Evolutionary conservation across 2,113 vertebrate genomes (phyloP).

Genomic region (Sula dactylatra): DNA sequence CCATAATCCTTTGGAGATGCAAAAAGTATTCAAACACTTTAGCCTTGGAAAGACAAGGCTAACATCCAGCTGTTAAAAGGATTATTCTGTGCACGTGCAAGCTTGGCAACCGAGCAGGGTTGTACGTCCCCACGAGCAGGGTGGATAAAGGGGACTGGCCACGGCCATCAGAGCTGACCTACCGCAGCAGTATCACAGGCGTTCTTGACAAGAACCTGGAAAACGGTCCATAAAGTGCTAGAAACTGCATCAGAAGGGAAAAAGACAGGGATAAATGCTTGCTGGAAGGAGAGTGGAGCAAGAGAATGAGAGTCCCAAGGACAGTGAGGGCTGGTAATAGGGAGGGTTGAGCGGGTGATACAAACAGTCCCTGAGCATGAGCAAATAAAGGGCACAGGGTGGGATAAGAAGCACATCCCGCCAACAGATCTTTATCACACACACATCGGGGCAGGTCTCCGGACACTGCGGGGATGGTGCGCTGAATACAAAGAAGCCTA

Average conservation of each 20-base stretch:
- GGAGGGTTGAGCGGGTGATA: not conserved
- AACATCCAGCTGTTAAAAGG: not conserved
- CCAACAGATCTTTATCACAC: not conserved
- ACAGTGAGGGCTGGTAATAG: not conserved
- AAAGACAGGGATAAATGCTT: not conserved
- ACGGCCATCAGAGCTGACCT: not conserved
- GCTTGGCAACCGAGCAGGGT: not conserved
- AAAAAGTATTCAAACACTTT: not conserved
- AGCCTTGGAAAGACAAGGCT: not conserved
- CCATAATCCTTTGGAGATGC: not conserved
- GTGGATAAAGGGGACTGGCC: not conserved
- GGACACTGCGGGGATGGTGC: rapidly evolving
- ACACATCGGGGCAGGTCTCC: not conserved
- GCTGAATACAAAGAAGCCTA: not conserved
- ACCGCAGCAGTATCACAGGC: not conserved
- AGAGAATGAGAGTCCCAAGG: not conserved
- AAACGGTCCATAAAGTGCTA: not conserved
- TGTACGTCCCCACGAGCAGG: not conserved
- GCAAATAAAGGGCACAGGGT: not conserved
- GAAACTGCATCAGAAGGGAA: not conserved
- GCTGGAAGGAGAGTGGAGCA: not conserved
- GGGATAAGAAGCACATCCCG: not conserved
- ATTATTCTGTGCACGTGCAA: not conserved
- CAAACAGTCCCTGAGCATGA: not conserved
- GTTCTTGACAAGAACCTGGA: not conserved